Evolutionary conservation across 2,797 vertebrate species (phyloP).

Genomic region (Naso thynnoides): DNA sequence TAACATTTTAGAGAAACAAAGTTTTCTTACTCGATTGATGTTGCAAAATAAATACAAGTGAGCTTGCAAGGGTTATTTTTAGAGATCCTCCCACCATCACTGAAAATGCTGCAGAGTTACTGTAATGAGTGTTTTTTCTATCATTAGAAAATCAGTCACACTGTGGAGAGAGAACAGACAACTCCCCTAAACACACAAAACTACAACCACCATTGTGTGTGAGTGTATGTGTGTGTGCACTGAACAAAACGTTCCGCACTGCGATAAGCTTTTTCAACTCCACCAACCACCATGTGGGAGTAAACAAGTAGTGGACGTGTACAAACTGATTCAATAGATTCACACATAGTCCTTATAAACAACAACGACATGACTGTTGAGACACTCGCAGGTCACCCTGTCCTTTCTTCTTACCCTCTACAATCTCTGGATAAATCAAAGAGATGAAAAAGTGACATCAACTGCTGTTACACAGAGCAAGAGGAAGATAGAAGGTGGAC

Average conservation of each 20-base stretch:
- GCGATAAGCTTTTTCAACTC: constrained; percentile 27
- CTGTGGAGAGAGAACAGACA: not conserved
- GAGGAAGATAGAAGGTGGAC: not conserved
- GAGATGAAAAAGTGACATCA: not conserved
- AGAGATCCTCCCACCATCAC: not conserved
- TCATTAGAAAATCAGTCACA: not conserved
- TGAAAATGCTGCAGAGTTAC: not conserved
- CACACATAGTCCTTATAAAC: not conserved
- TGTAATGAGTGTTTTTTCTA: not conserved
- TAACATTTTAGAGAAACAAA: not conserved
- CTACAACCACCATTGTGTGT: not conserved
- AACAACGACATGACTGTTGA: not conserved
- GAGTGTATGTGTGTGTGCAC: not conserved
- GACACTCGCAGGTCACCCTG: constrained; percentile 10
- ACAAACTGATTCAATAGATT: not conserved
- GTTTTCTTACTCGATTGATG: not conserved
- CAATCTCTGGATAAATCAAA: not conserved
- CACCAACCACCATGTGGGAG: too few species aligned
- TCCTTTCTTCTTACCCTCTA: not conserved
- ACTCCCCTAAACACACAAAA: constrained; percentile 10
- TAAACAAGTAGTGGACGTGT: not conserved
- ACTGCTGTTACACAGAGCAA: not conserved
- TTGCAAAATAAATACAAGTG: not conserved
- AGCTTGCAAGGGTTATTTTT: not conserved
- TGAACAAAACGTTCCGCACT: constrained; percentile 46